Conservation (phyloP, 1,140 invertebrate species). For the Holcopasites calliopsidis region DNA sequence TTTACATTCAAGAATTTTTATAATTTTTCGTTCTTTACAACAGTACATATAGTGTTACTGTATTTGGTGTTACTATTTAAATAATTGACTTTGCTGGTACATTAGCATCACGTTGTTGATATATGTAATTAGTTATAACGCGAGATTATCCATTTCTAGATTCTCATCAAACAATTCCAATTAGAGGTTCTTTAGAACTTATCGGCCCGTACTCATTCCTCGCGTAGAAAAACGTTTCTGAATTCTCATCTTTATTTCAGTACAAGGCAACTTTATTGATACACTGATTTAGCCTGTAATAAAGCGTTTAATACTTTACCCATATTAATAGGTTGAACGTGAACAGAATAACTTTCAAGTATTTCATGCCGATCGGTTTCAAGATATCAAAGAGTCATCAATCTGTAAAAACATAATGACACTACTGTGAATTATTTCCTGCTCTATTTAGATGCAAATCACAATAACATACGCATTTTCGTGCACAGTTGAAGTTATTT, state of each 20-base stretch:
- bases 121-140: not conserved
- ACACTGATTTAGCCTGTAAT: not conserved
- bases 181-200: not conserved
- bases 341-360: slow-evolving; percentile 79
- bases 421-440: not conserved
- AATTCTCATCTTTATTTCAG: too few species aligned
- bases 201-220: not conserved
- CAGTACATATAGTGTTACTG: too few species aligned
- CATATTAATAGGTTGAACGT: slow-evolving; percentile 81
- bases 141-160: not conserved
- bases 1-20: too few species aligned
- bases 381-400: slow-evolving; percentile 64
- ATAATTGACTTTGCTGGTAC: not conserved
- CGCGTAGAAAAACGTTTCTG: not conserved
- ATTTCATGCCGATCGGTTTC: slow-evolving; percentile 70
- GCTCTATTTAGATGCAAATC: not conserved
- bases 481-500: not conserved
- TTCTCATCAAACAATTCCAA: not conserved
- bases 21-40: too few species aligned
- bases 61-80: not conserved
- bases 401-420: slow-evolving; percentile 63
- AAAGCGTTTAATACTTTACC: slow-evolving; percentile 72
- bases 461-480: too few species aligned
- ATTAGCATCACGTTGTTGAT: not conserved
- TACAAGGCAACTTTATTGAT: not conserved